Percentiles rank a stretch among this genome's conserved stretches.
These are phyloP conservation scores for Podiceps cristatus DNA, from an alignment of 2,113 vertebrate species.

Conservation along the genomic window DNA sequence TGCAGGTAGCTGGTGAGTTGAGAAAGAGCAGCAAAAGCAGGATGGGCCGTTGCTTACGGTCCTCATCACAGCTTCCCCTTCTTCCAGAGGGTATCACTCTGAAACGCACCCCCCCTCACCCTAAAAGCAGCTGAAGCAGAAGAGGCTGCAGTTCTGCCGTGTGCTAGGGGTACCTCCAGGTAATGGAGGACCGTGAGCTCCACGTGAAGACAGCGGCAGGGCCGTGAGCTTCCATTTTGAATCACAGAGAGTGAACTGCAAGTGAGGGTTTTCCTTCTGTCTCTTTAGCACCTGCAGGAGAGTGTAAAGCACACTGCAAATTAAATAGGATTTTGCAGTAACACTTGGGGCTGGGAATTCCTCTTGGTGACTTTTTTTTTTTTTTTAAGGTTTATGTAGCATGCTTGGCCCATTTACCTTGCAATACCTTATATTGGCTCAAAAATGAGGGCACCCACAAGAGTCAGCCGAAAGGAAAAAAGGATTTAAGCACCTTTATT, in stretches of 20 bases:
- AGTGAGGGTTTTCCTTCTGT: not conserved
- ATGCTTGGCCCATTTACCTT: conserved; percentile 18
- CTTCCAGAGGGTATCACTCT: not conserved
- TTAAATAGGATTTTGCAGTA: not conserved
- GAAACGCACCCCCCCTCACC: not conserved
- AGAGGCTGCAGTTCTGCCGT: not conserved
- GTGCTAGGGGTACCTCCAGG: not conserved
- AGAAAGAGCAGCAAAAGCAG: not conserved
- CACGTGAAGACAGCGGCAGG: not conserved
- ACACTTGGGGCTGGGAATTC: not conserved
- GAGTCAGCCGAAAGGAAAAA: rapidly evolving
- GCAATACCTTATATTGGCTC: not conserved
- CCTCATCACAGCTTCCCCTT: not conserved
- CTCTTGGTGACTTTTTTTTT: not conserved
- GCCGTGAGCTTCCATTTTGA: not conserved
- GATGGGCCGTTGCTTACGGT: rapidly evolving
- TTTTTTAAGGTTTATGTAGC: not conserved
- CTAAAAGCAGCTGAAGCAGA: not conserved
- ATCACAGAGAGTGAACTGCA: not conserved
- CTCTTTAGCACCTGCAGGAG: not conserved
- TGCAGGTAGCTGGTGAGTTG: not conserved
- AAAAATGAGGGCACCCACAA: not conserved
- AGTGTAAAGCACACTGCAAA: not conserved
- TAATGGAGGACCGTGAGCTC: not conserved
- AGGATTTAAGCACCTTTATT: not conserved